Evolutionary conservation across 2,113 vertebrate species (phyloP).

Genomic region (Datnioides undecimradiatus): DNA sequence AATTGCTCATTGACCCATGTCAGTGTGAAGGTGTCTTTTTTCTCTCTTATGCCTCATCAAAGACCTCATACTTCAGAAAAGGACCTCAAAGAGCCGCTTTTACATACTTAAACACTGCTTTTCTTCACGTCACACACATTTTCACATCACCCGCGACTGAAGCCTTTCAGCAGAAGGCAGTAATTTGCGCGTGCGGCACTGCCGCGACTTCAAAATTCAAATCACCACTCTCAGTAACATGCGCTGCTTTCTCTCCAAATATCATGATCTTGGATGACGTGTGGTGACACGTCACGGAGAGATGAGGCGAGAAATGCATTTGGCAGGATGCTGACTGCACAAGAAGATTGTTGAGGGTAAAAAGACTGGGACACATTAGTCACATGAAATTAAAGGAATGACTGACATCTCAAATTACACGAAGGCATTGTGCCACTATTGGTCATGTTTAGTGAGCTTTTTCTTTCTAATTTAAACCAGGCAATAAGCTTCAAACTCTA

Average conservation of each 20-base stretch:
- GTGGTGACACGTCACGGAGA: slow-evolving; percentile 1
- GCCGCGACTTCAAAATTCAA: slow-evolving; percentile 13
- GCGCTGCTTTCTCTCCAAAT: slow-evolving; percentile 25
- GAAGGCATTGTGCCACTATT: neutral
- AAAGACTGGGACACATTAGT: neutral
- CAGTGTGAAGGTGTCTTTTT: neutral
- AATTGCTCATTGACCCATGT: slow-evolving; percentile 19
- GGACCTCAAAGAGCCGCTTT: neutral
- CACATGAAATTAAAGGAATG: neutral
- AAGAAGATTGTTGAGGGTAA: slow-evolving; percentile 1
- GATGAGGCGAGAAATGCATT: slow-evolving; percentile 9
- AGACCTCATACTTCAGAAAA: neutral
- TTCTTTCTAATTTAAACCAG: slow-evolving; percentile 10
- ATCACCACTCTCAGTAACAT: slow-evolving; percentile 2
- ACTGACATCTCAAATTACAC: slow-evolving; percentile 5
- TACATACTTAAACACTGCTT: neutral
- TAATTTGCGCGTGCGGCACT: neutral
- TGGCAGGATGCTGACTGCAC: neutral
- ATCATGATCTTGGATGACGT: slow-evolving; percentile 11
- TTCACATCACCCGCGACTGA: neutral
- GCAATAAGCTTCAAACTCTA: neutral
- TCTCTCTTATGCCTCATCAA: neutral
- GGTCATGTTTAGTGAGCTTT: neutral
- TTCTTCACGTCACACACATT: neutral
- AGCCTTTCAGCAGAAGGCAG: neutral